phyloP scores from a whole-genome alignment of 35 echinoderm and acorn worm species.

The Acanthaster planci region DNA sequence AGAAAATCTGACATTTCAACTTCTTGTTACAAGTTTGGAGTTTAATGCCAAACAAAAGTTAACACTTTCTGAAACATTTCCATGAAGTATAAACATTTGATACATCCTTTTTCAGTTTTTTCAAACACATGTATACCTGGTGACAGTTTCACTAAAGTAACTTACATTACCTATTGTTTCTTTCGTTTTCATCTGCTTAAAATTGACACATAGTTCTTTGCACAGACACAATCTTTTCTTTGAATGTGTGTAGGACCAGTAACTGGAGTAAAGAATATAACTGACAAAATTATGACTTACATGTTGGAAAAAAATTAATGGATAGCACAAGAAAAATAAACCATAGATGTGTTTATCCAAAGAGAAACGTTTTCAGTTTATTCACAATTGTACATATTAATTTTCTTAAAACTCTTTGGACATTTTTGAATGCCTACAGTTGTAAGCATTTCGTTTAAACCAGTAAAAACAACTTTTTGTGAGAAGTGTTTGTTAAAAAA shows the following conservation, averaged over 20 bases:
- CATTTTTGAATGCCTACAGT: neutral
- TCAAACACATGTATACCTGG: neutral
- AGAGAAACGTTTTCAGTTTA: neutral
- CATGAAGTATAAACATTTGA: neutral
- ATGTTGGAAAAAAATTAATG: neutral
- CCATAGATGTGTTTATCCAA: neutral
- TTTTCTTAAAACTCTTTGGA: neutral
- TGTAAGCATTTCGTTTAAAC: neutral
- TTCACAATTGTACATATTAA: neutral
- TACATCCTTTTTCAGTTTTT: neutral
- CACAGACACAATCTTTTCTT: neutral
- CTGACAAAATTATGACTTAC: neutral
- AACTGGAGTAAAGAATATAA: neutral
- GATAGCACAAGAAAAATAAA: neutral
- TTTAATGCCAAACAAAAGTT: neutral
- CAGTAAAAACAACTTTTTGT: neutral
- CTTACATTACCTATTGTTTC: conserved; percentile 10
- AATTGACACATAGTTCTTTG: neutral
- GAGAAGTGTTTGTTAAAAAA: neutral
- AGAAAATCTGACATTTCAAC: no score
- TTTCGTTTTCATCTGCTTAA: neutral
- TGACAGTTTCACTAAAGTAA: conserved; percentile 1
- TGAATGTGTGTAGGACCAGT: neutral
- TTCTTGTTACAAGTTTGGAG: no score
- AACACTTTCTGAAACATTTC: neutral